Base-by-base conservation (phyloP, 1,140 invertebrate genomes). In the Cataglyphis hispanica region DNA sequence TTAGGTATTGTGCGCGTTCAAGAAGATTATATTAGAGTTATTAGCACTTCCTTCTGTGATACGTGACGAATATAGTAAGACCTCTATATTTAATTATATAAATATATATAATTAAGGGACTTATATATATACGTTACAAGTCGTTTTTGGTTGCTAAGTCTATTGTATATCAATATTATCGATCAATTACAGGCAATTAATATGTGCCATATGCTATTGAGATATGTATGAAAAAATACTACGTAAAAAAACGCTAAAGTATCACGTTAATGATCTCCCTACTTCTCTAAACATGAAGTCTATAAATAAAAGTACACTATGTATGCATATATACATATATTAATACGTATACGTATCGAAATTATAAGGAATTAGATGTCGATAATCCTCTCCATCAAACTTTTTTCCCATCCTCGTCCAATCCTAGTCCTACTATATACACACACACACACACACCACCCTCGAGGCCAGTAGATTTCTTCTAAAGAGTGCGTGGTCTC, bases 311-410 rank as follows among this genome's bases (percentile, higher is more conserved):
- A 91, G 91, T 92, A 89, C 90, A 92, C 84, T 91, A 91, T 92
- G 90, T 92, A 93, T 91, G 91, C 91, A 93, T 93, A 92, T 93
- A 91, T 86, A 93, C 77, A 90, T 92, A 88, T 89, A 91, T 93
- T 92, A 90, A 90, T 90, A 89, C 91, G 92, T 92, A 92, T 93
- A 93, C 91, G 93, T 94, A 94, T 93, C 90, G 87, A 87, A 92
- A 93, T 90, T 93, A 89, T 86, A 93, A 93, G 90, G 66, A 89
- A 92, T 93, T 92, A 94, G 90, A 91, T 92, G 92, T 91, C 91
- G 86, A 92, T 74, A 43, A 63, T 77, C 87, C 74, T 46, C n/a
- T 74, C 86, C 87, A 64, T 67, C 67, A 60, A 83, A 83, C 43
- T 61, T 86, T 89, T 56, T 81, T 64, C 76, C 60, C 16, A 16